phyloP scores from a whole-genome alignment of 2,113 vertebrate species.

The Macroglossus sobrinus region DNA sequence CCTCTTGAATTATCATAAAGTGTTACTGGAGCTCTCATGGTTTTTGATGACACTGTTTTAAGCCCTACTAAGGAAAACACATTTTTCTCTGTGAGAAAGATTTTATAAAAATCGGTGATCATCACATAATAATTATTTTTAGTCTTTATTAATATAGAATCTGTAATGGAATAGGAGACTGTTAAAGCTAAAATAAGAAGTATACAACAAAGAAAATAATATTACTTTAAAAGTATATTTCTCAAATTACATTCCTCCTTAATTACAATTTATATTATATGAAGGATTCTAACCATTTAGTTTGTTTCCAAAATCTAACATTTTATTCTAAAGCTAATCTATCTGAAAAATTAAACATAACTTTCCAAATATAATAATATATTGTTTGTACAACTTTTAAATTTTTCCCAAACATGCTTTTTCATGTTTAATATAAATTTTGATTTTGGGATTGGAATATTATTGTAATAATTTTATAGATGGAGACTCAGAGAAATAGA shows the following conservation, averaged over 20 bases:
- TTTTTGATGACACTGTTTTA: neutral
- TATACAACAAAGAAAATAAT: neutral
- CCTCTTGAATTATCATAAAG: constrained; percentile 38
- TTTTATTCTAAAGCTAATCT: neutral
- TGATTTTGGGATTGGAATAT: neutral
- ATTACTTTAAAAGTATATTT: neutral
- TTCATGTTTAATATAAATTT: neutral
- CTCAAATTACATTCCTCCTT: neutral
- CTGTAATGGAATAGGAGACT: neutral
- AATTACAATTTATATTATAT: neutral
- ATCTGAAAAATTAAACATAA: neutral
- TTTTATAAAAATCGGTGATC: constrained; percentile 12
- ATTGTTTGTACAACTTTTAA: neutral
- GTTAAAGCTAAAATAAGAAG: neutral
- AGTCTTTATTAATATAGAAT: constrained; percentile 30
- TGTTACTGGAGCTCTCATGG: constrained; percentile 32
- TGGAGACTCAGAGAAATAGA: neutral
- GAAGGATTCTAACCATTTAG: neutral
- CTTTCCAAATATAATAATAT: neutral
- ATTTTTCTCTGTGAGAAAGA: neutral
- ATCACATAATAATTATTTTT: neutral
- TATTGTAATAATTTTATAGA: neutral
- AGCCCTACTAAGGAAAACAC: neutral
- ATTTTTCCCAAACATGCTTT: neutral
- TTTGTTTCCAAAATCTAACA: neutral